Percentiles rank a stretch among this genome's conserved stretches.
These are phyloP conservation scores for Rhinella marina DNA, from an alignment of 2,797 vertebrate species.

Conservation along the genomic window DNA sequence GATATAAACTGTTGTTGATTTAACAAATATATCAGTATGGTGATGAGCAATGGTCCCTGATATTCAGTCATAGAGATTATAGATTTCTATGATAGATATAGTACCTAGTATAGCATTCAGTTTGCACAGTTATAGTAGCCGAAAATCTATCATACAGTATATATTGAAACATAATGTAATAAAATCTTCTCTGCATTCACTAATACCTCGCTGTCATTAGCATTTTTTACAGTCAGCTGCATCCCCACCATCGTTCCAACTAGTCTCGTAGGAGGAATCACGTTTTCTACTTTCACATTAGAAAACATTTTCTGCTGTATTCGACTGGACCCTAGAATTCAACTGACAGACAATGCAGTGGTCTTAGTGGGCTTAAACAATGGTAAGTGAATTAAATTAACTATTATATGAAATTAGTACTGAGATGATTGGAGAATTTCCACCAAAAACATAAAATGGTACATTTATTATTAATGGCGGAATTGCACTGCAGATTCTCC, in stretches of 20 bases:
- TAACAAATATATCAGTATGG: too few relatives aligned
- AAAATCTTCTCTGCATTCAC: neutral
- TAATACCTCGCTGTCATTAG: neutral
- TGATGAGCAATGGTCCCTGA: too few relatives aligned
- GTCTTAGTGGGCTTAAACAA: neutral
- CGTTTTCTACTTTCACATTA: neutral
- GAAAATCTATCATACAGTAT: too few relatives aligned
- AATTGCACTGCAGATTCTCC: too few relatives aligned
- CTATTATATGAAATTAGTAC: neutral
- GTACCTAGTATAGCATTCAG: too few relatives aligned
- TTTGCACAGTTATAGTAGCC: too few relatives aligned
- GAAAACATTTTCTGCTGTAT: neutral
- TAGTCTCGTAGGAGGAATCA: neutral
- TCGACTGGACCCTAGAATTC: neutral
- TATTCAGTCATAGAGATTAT: too few relatives aligned
- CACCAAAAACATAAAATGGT: neutral
- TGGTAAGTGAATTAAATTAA: conserved; percentile 31
- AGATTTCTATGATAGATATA: too few relatives aligned
- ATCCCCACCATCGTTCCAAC: neutral
- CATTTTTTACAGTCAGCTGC: neutral
- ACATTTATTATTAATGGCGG: too few relatives aligned
- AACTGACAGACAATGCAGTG: neutral
- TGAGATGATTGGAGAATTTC: neutral
- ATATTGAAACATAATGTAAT: too few relatives aligned
- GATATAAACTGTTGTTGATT: too few relatives aligned